A percentile compares a stretch with the other conserved stretches of the same genome.
phyloP scores from a whole-genome alignment of 2,888 invertebrate species.

The Drosophila ezoana region DNA sequence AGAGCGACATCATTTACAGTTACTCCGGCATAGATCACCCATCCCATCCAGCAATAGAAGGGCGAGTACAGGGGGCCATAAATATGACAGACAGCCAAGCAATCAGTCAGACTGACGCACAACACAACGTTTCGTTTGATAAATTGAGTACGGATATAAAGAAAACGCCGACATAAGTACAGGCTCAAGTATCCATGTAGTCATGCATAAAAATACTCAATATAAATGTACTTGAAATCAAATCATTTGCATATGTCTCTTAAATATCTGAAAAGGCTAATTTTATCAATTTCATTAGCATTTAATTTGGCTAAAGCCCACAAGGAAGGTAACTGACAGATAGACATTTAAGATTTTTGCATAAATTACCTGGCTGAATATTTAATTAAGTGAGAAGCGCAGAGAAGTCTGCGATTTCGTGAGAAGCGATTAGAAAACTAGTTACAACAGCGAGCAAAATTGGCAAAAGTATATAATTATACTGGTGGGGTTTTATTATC shows the following conservation, averaged over 20 bases:
- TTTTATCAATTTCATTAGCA: slow-evolving; percentile 40
- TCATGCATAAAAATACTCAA: slow-evolving; percentile 40
- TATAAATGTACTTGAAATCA: slow-evolving; percentile 1
- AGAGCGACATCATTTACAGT: slow-evolving; percentile 47
- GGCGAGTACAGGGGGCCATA: slow-evolving; percentile 27
- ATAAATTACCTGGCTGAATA: slow-evolving; percentile 34
- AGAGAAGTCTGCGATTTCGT: slow-evolving; percentile 11
- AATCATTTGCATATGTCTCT: slow-evolving; percentile 37
- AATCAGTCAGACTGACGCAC: slow-evolving; percentile 31
- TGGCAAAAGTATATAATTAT: background rate
- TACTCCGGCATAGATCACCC: slow-evolving; percentile 46
- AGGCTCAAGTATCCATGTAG: slow-evolving; percentile 35
- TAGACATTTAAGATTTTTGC: slow-evolving; percentile 23
- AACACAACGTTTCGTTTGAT: slow-evolving; percentile 41
- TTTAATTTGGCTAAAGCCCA: slow-evolving; percentile 14
- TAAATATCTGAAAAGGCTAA: slow-evolving; percentile 13
- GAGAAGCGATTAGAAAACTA: background rate
- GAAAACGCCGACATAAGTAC: slow-evolving; percentile 51
- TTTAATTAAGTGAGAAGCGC: slow-evolving; percentile 5
- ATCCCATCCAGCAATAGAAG: slow-evolving; percentile 14
- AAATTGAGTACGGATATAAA: slow-evolving; percentile 50
- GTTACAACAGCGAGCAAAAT: background rate
- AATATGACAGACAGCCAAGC: slow-evolving; percentile 46
- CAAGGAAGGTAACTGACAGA: background rate
- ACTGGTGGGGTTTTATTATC: background rate